Evolutionary conservation across 1,140 invertebrate species (phyloP).

Genomic region (Antheraea pernyi): DNA sequence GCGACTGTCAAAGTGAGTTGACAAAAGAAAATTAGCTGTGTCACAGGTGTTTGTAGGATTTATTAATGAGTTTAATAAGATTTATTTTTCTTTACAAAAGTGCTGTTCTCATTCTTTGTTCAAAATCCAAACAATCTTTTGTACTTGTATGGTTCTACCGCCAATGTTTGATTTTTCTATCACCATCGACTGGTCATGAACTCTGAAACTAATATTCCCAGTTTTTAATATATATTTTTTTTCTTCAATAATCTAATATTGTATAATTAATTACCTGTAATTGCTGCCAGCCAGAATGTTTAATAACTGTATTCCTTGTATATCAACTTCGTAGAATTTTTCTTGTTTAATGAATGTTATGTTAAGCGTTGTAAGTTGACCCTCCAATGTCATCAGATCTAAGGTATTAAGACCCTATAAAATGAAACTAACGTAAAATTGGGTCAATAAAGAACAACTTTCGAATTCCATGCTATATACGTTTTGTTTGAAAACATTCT

Average conservation of each 20-base stretch:
- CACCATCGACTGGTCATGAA: conserved; percentile 56
- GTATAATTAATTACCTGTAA: conserved; percentile 37
- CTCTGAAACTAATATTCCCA: conserved; percentile 44
- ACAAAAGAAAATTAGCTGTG: conserved; percentile 49
- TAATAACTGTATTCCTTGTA: conserved; percentile 42
- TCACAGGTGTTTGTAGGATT: no score
- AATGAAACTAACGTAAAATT: conserved; percentile 11
- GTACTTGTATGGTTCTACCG: conserved; percentile 53
- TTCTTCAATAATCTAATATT: not conserved
- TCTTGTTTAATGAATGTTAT: conserved; percentile 32
- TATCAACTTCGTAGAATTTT: conserved; percentile 53
- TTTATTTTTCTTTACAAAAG: not conserved
- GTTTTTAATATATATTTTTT: not conserved
- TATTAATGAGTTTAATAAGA: no score
- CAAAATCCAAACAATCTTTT: conserved; percentile 64
- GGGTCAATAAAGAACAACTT: no score
- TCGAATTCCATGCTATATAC: no score
- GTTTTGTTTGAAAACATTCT: no score
- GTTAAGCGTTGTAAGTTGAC: conserved; percentile 19
- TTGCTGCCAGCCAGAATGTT: conserved; percentile 37
- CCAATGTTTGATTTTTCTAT: conserved; percentile 62
- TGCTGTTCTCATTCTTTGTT: conserved; percentile 29
- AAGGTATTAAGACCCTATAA: conserved; percentile 35
- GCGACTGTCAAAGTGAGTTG: conserved; percentile 71
- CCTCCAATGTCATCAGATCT: conserved; percentile 29